These are phyloP conservation scores for Epinephelus malabaricus DNA, from an alignment of 2,797 vertebrate genomes.

Conservation along the genomic window DNA sequence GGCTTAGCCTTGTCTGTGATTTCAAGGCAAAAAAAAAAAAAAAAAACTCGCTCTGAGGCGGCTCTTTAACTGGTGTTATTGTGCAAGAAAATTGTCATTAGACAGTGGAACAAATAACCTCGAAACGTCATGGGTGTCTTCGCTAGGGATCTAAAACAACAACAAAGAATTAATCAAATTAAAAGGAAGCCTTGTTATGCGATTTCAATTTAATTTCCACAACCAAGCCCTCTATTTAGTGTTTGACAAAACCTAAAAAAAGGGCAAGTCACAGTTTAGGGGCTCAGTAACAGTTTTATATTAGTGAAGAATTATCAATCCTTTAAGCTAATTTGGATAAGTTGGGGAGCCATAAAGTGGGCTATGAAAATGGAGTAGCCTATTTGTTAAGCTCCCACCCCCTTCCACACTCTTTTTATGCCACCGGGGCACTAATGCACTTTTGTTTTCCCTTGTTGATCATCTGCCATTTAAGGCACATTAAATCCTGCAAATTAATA, in stretches of 20 bases:
- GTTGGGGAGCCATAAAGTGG: slow-evolving; percentile 87
- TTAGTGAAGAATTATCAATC: slow-evolving; percentile 91
- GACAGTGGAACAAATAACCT: slow-evolving; percentile 91
- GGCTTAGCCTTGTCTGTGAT: slow-evolving; percentile 86
- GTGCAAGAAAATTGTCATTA: slow-evolving; percentile 91
- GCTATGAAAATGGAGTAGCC: slow-evolving; percentile 84
- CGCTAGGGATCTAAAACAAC: slow-evolving; percentile 87
- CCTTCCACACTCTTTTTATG: slow-evolving; percentile 85
- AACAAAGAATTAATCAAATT: slow-evolving; percentile 94
- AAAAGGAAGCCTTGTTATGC: slow-evolving; percentile 90
- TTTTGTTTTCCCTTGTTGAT: slow-evolving; percentile 88
- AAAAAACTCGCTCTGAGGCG: slow-evolving; percentile 87
- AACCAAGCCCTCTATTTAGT: slow-evolving; percentile 88
- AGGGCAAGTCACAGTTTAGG: slow-evolving; percentile 89
- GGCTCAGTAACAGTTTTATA: slow-evolving; percentile 90
- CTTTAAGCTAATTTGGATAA: slow-evolving; percentile 93
- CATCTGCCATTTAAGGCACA: slow-evolving; percentile 84
- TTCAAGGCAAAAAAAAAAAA: slow-evolving; percentile 80
- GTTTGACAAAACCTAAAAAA: slow-evolving; percentile 86
- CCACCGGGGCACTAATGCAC: slow-evolving; percentile 85
- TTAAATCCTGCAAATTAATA: slow-evolving; percentile 89
- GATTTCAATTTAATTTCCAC: slow-evolving; percentile 91
- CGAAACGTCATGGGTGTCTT: slow-evolving; percentile 89
- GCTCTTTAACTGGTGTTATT: slow-evolving; percentile 87
- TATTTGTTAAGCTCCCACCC: slow-evolving; percentile 85